These are phyloP conservation scores for Nematostella vectensis DNA, from an alignment of 92 coral and sea anemone species.

Conservation along the genomic window DNA sequence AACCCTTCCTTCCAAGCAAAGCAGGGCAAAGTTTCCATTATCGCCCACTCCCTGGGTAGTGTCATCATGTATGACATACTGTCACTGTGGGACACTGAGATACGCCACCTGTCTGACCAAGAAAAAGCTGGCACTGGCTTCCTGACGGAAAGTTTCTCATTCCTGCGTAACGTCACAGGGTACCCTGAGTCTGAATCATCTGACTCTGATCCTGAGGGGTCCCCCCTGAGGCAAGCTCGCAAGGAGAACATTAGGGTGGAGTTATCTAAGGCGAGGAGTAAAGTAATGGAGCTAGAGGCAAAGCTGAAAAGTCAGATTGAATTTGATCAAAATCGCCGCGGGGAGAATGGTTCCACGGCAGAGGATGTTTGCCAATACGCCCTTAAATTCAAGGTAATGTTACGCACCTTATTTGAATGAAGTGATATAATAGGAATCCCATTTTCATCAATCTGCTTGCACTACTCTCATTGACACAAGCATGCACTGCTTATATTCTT, in stretches of 20 bases:
- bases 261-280: constrained; percentile 76
- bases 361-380: constrained; percentile 73
- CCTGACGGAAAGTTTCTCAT: constrained; percentile 86
- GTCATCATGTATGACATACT: constrained; percentile 87
- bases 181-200: constrained; percentile 4
- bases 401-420: too few relatives aligned
- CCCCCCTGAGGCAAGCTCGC: constrained; percentile 8
- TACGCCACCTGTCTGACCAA: constrained; percentile 58
- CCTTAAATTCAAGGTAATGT: constrained; percentile 72
- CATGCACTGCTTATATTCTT: too few relatives aligned
- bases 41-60: constrained; percentile 92
- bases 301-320: constrained; percentile 56
- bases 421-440: too few relatives aligned
- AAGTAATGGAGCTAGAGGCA: constrained; percentile 74
- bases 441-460: too few relatives aligned
- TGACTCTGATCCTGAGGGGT: constrained; percentile 7
- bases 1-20: constrained; percentile 58
- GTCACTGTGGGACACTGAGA: constrained; percentile 81
- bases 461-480: too few relatives aligned
- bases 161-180: constrained; percentile 47
- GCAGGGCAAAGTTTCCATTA: constrained; percentile 72
- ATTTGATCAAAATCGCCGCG: constrained; percentile 23
- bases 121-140: constrained; percentile 69
- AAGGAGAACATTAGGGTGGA: constrained; percentile 74
- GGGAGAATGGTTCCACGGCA: constrained; percentile 16